Conservation (phyloP, 2,888 invertebrate genomes). For the Proisotoma minuta region DNA sequence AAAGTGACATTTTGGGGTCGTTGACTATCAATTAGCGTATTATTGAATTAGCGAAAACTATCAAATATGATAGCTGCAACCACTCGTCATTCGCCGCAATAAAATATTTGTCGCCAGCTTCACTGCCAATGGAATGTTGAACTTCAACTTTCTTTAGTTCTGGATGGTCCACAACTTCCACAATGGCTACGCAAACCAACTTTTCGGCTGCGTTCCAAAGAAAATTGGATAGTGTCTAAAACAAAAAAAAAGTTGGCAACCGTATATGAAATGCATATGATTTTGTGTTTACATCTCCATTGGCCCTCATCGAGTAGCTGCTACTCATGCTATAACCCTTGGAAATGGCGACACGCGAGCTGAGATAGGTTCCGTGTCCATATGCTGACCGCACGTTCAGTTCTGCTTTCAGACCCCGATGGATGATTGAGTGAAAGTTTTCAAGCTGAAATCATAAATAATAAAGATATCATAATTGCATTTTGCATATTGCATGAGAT, state of each 20-base stretch:
- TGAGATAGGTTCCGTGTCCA: neutral
- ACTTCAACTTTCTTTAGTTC: neutral
- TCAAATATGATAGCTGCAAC: neutral
- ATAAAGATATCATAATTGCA: too few relatives aligned
- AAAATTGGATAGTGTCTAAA: too few relatives aligned
- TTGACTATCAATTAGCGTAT: too few relatives aligned
- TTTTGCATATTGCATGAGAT: too few relatives aligned
- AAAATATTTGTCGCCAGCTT: neutral
- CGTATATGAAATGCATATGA: neutral
- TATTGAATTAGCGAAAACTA: too few relatives aligned
- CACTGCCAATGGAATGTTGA: neutral
- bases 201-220: too few relatives aligned
- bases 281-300: neutral
- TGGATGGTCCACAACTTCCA: constrained; percentile 1
- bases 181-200: neutral
- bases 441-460: too few relatives aligned
- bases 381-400: neutral
- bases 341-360: neutral
- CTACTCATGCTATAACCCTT: neutral
- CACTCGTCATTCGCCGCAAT: neutral
- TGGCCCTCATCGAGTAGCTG: neutral
- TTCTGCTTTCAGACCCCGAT: constrained; percentile 61
- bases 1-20: too few relatives aligned
- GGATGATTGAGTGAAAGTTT: constrained; percentile 73
- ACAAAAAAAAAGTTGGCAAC: neutral